phyloP scores from a whole-genome alignment of 2,888 invertebrate species.

The Heptascelio sp. region DNA sequence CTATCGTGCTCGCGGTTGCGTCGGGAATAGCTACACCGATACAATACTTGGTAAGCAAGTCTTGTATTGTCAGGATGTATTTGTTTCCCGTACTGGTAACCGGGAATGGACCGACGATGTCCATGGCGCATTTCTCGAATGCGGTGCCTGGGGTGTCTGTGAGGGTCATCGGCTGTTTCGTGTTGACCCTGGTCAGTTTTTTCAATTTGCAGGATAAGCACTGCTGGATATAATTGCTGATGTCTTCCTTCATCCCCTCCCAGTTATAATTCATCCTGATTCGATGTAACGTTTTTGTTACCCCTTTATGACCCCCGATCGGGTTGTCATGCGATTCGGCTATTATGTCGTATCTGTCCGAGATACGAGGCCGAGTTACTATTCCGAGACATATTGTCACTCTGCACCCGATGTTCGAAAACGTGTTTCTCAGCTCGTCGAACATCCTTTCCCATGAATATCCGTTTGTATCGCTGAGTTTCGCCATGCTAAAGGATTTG shows the following conservation, averaged over 20 bases:
- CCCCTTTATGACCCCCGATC: neutral
- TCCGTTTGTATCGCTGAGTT: neutral
- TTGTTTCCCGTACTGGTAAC: constrained; percentile 56
- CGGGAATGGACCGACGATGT: constrained; percentile 68
- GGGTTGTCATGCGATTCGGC: neutral
- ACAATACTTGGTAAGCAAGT: constrained; percentile 6
- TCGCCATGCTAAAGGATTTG: neutral
- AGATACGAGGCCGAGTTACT: neutral
- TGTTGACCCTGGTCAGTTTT: constrained; percentile 59
- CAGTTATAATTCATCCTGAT: neutral
- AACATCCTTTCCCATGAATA: neutral
- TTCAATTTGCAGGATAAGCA: constrained; percentile 58
- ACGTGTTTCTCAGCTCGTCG: no score
- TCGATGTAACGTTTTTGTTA: neutral
- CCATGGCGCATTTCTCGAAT: constrained; percentile 60
- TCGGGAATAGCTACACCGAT: constrained; percentile 40
- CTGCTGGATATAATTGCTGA: constrained; percentile 53
- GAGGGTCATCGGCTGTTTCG: constrained; percentile 55
- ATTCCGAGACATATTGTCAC: neutral
- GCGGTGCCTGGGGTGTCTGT: constrained; percentile 57
- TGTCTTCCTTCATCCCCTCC: constrained; percentile 55
- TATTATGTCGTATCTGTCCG: neutral
- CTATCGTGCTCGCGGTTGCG: constrained; percentile 58
- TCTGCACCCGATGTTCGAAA: neutral
- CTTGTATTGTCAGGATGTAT: constrained; percentile 44